Evolutionary conservation across 2,113 vertebrate genomes (phyloP).

Genomic region (Microcebus tavaratra): DNA sequence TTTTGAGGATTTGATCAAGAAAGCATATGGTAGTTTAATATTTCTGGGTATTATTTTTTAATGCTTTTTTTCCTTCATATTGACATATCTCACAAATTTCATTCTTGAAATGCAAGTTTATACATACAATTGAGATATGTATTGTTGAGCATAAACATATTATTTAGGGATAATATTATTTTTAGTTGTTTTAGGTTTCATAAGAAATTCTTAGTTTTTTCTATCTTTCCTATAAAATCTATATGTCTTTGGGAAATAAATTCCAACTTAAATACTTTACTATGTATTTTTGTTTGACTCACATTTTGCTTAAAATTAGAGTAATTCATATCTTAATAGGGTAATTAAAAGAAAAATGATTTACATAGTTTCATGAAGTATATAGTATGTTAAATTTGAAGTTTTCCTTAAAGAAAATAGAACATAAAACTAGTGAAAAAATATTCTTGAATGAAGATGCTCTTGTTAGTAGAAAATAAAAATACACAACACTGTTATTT

Average conservation of each 20-base stretch:
- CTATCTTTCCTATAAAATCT: background rate
- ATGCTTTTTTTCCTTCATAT: background rate
- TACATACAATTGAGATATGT: background rate
- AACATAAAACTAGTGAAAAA: conserved; percentile 26
- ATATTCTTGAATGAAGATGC: background rate
- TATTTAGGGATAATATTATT: background rate
- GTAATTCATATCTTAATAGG: background rate
- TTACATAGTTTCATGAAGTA: background rate
- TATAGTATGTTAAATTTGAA: background rate
- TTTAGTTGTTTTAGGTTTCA: background rate
- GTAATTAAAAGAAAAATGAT: background rate
- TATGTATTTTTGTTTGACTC: background rate
- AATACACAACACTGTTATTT: background rate
- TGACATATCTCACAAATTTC: background rate
- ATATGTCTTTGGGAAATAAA: background rate
- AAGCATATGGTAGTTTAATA: background rate
- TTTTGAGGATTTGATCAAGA: conserved; percentile 14
- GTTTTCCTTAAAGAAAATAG: background rate
- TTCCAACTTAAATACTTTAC: background rate
- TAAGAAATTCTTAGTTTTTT: background rate
- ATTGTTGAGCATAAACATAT: background rate
- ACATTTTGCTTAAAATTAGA: conserved; percentile 16
- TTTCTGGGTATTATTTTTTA: background rate
- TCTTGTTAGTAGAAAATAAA: background rate
- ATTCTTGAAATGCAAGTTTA: background rate